phyloP scores from a whole-genome alignment of 2,113 vertebrate species.

The Rhinopomastus cyanomelas region DNA sequence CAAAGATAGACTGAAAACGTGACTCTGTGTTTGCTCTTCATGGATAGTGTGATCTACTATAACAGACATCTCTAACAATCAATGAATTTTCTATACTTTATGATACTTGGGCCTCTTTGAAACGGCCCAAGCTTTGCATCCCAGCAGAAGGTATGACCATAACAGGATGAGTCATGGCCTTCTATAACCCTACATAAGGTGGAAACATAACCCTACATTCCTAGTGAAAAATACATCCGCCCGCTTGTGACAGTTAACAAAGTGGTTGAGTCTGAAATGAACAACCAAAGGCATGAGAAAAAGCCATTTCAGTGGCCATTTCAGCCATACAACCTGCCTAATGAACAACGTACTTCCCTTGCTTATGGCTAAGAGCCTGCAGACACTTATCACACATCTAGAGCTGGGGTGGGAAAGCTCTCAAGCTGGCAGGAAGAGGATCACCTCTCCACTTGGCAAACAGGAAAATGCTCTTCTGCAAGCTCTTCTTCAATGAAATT shows the following conservation, averaged over 20 bases:
- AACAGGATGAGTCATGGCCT: neutral
- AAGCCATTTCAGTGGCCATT: neutral
- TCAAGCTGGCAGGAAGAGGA: neutral
- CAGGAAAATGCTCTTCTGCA: neutral
- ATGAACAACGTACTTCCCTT: neutral
- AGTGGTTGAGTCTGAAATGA: neutral
- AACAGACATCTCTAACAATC: neutral
- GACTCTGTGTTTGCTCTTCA: neutral
- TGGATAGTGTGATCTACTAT: neutral
- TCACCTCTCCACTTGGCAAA: accelerated
- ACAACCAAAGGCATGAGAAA: neutral
- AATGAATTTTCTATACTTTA: neutral
- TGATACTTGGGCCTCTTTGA: neutral
- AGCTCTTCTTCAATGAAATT: neutral
- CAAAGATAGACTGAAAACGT: neutral
- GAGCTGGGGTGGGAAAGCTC: neutral
- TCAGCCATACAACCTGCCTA: neutral
- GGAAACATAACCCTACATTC: neutral
- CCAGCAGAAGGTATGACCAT: neutral
- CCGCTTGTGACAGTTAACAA: neutral
- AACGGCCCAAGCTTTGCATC: neutral
- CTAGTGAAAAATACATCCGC: neutral
- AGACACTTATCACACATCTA: accelerated
- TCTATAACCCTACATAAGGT: neutral
- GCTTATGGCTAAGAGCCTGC: neutral